Base-by-base conservation (phyloP, 2,113 vertebrate species). In the Hemichromis elongatus region DNA sequence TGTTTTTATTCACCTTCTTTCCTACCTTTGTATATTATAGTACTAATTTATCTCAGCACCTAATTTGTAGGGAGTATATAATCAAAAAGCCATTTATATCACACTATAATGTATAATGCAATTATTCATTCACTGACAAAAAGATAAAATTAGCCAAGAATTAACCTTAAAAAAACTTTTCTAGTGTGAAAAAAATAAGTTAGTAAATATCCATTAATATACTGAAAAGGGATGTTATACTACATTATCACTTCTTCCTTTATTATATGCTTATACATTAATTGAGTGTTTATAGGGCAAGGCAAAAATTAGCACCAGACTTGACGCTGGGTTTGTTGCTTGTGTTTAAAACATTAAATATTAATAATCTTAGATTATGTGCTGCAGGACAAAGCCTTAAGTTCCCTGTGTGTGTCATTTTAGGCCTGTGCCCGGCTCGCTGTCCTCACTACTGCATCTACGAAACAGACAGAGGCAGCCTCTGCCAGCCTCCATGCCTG, bases 401-500 rank as follows among this genome's bases (percentile, higher is more conserved):
- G n/a, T 37, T 57, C 50, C 78, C 79, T 84, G 10, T 78, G 53
- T 93, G 77, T 85, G 37, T 93, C 79, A 77, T 91, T 90, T 83
- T 94, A 99, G 98, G 96, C 98, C 98, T 95, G 97, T 99, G 81
- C 99, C 99, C 89, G 98, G 98, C 96, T 99, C 98, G 89, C 97
- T 99, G 95, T 99, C 99, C 89, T 99, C 99, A 87, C 94, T 99
- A 92, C 95, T 99, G 94, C 99, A 99, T 95, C 97, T 99, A 92
- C 97, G 99, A 95, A 99, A 99, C 97, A 96, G 99, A 97, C 99
- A 98, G 96, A 96, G 98, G 96, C 99, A 99, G 95, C 99, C 99
- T 86, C 97, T 99, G 96, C 98, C 99, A 94, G 99, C 98, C 94
- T 99, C 99, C 92, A 99, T 99, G 98, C 97, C 99, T 26, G 99